Percentiles rank a stretch among this genome's conserved stretches.
Conservation (phyloP, 1,140 invertebrate genomes). For the Eurytemora carolleeae region DNA sequence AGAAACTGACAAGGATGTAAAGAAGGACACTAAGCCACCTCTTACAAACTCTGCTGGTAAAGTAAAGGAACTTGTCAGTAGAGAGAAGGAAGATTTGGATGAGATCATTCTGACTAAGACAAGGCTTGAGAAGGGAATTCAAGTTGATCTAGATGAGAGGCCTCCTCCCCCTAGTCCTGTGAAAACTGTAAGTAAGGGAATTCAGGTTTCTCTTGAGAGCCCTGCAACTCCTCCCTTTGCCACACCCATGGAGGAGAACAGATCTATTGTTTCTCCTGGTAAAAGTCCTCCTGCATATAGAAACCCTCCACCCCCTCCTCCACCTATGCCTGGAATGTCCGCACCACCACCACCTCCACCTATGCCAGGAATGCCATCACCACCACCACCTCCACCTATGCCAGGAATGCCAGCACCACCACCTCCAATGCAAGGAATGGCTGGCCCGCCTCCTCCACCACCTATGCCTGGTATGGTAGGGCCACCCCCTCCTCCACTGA, state of each 20-base stretch:
- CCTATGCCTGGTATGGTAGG: conserved; percentile 26
- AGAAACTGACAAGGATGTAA: too few species aligned
- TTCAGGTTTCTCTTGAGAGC: conserved; percentile 11
- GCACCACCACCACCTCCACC: conserved; percentile 21
- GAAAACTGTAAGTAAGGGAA: conserved; percentile 4
- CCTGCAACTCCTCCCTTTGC: conserved; percentile 22
- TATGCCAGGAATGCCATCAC: conserved; percentile 17
- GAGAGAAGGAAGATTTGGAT: neutral
- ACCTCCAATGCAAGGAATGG: conserved; percentile 18
- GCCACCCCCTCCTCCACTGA: conserved; percentile 24
- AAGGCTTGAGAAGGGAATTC: conserved; percentile 15
- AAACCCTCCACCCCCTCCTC: conserved; percentile 24
- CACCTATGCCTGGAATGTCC: conserved; percentile 23
- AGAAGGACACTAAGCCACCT: too few species aligned
- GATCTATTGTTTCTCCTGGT: conserved; percentile 19
- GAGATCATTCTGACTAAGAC: neutral
- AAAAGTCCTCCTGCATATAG: conserved; percentile 17
- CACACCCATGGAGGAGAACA: conserved; percentile 14
- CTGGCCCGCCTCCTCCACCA: conserved; percentile 20
- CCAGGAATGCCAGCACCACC: conserved; percentile 18
- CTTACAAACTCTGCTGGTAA: too few species aligned
- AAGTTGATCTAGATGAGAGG: neutral
- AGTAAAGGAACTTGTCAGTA: neutral
- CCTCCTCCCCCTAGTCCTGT: conserved; percentile 17
- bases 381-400: neutral